phyloP scores from a whole-genome alignment of 2,113 vertebrate genomes.

The Ovis canadensis region DNA sequence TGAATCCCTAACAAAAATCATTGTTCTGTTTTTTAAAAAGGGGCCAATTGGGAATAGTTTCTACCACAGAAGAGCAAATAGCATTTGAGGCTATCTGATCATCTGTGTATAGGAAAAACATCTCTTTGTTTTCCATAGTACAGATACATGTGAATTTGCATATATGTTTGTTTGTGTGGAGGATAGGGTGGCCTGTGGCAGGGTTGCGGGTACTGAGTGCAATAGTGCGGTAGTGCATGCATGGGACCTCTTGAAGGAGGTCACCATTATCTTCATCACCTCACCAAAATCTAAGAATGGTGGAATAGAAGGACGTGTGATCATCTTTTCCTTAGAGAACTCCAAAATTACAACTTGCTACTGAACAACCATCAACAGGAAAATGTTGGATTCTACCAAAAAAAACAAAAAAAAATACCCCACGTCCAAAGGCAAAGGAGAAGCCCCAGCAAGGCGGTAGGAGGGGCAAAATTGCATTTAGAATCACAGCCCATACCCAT shows the following conservation, averaged over 20 bases:
- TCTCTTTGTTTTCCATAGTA: not conserved
- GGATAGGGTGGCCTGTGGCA: not conserved
- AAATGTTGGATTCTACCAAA: not conserved
- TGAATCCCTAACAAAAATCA: not conserved
- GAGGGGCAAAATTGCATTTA: not conserved
- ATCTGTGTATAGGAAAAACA: not conserved
- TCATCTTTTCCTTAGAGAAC: not conserved
- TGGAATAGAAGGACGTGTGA: too few species aligned
- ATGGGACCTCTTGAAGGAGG: not conserved
- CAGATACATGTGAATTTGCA: not conserved
- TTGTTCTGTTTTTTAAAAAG: not conserved
- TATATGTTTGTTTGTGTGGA: not conserved
- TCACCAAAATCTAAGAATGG: not conserved
- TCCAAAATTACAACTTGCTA: not conserved
- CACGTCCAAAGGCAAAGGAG: not conserved
- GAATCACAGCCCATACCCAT: not conserved
- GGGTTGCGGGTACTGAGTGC: not conserved
- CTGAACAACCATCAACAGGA: not conserved
- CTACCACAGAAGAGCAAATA: not conserved
- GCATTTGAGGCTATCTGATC: not conserved
- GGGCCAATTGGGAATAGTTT: not conserved
- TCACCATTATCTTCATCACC: not conserved
- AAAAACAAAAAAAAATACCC: not conserved
- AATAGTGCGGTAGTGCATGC: fast-evolving
- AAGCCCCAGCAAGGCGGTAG: not conserved